These are phyloP conservation scores for Mycetomoellerius zeteki DNA, from an alignment of 1,140 invertebrate species.

Conservation along the genomic window DNA sequence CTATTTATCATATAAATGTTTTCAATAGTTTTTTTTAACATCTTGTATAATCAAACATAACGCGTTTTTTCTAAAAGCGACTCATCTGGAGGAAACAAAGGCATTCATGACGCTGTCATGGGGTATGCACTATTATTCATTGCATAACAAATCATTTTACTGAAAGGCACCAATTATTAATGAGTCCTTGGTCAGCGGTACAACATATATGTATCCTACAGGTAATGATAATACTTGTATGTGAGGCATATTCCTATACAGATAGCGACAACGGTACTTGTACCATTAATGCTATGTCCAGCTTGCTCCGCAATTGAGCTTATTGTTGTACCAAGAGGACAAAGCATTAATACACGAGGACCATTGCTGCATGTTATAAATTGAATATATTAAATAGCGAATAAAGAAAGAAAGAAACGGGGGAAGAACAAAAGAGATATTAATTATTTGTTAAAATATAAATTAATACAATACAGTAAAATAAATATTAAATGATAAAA, in stretches of 20 bases:
- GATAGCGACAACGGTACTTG: slow-evolving; percentile 18
- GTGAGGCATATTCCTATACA: neutral
- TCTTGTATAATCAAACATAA: neutral
- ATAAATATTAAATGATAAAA: neutral
- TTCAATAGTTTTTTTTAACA: no score
- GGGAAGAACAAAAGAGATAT: neutral
- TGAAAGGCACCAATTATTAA: slow-evolving; percentile 43
- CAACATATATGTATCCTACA: slow-evolving; percentile 31
- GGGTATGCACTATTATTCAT: neutral
- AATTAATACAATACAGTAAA: neutral
- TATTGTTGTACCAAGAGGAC: slow-evolving; percentile 66
- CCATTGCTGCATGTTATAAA: neutral
- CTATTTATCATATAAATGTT: no score
- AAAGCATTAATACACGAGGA: slow-evolving; percentile 53
- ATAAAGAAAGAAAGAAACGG: neutral
- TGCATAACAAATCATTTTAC: slow-evolving; percentile 42
- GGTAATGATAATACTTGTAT: slow-evolving; percentile 53
- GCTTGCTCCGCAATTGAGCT: slow-evolving; percentile 70
- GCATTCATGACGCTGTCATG: neutral
- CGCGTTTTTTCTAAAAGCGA: neutral
- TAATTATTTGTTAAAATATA: slow-evolving; percentile 18
- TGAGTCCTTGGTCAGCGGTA: slow-evolving; percentile 54
- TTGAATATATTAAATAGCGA: neutral
- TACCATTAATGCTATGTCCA: slow-evolving; percentile 67
- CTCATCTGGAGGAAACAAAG: neutral